Conservation (phyloP, 2,797 vertebrate species). For the Pantherophis alleghaniensis region DNA sequence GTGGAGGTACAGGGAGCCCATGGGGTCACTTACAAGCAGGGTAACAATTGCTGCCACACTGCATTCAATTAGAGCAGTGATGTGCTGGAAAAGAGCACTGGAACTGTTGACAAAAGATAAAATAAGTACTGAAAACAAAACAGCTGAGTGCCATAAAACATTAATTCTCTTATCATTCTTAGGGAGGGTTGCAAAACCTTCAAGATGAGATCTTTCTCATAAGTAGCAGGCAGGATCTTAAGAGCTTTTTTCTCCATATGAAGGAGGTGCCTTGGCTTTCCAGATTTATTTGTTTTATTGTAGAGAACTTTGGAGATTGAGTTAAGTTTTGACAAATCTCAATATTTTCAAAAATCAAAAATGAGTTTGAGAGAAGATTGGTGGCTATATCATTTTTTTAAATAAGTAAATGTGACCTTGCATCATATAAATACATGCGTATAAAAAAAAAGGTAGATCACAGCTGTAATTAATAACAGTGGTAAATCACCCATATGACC, state of each 20-base stretch:
- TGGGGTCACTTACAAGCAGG: conserved; percentile 85
- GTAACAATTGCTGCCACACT: conserved; percentile 81
- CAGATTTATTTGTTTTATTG: neutral
- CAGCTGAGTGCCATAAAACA: fast-evolving
- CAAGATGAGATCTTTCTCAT: neutral
- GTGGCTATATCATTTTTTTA: neutral
- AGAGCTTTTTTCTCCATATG: neutral
- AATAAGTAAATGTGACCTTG: neutral
- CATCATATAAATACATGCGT: neutral
- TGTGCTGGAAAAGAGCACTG: conserved; percentile 90
- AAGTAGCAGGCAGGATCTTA: neutral
- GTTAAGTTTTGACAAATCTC: neutral
- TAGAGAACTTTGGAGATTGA: neutral
- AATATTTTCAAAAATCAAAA: neutral
- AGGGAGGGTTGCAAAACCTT: neutral
- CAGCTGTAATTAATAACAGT: neutral
- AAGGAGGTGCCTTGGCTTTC: neutral
- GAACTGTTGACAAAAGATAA: conserved; percentile 73
- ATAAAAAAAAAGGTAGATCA: neutral
- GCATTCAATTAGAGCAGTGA: conserved; percentile 89
- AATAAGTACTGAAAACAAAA: fast-evolving
- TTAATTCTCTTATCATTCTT: neutral
- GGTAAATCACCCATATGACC: neutral
- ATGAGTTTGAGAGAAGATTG: neutral
- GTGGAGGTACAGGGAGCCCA: conserved; percentile 80